A percentile compares a stretch with the other conserved stretches of the same genome.
Evolutionary conservation across 1,140 invertebrate genomes (phyloP).

Genomic region (Ceratoteleas bidentatus): DNA sequence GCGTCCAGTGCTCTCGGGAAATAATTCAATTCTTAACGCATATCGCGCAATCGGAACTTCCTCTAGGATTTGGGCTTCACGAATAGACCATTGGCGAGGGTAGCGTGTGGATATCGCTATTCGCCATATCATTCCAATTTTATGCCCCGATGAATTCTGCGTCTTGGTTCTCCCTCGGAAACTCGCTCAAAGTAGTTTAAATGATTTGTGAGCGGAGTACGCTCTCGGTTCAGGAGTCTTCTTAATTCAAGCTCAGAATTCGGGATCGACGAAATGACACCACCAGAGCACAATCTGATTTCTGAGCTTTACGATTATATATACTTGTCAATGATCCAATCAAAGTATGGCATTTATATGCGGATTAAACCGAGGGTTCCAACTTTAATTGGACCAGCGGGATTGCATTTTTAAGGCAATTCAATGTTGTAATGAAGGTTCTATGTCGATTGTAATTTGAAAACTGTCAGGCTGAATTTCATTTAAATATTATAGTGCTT

Average conservation of each 20-base stretch:
- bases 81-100: constrained; percentile 51
- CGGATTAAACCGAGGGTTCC: too few species aligned
- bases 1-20: constrained; percentile 36
- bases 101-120: constrained; percentile 50
- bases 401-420: too few species aligned
- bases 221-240: constrained; percentile 59
- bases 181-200: constrained; percentile 73
- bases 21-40: constrained; percentile 74
- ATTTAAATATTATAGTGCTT: too few species aligned
- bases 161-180: constrained; percentile 68
- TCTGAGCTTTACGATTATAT: constrained; percentile 20
- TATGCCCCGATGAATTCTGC: constrained; percentile 71
- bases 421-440: too few species aligned
- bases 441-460: too few species aligned
- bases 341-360: too few species aligned
- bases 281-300: constrained; percentile 62
- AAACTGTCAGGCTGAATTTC: too few species aligned
- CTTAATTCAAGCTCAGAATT: constrained; percentile 68
- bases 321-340: too few species aligned
- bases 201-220: constrained; percentile 73
- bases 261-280: constrained; percentile 61
- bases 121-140: constrained; percentile 79
- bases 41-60: constrained; percentile 72
- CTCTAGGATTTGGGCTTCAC: constrained; percentile 37
- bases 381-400: too few species aligned